Conservation (phyloP, 2,113 vertebrate genomes). For the Heliornis fulica region DNA sequence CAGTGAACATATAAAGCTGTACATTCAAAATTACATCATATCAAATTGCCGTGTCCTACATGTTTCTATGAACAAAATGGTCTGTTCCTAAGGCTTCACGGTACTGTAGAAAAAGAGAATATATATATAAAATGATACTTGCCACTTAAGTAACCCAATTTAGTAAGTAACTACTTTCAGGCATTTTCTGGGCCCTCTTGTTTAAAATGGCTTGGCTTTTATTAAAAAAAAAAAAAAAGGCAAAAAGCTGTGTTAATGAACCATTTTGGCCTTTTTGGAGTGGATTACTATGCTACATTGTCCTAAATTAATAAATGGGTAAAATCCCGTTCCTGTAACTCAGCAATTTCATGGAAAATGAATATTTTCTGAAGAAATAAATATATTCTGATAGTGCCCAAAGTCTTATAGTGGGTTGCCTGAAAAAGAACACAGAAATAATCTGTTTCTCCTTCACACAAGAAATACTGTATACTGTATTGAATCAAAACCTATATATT, state of each 20-base stretch:
- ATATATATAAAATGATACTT: neutral
- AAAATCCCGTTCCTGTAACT: neutral
- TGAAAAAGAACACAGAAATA: neutral
- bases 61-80: neutral
- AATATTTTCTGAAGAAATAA: neutral
- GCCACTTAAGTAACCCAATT: neutral
- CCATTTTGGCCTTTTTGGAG: neutral
- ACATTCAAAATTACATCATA: neutral
- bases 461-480: neutral
- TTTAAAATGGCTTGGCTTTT: neutral
- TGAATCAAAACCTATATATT: neutral
- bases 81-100: neutral
- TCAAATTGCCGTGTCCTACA: neutral
- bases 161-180: neutral
- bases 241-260: neutral
- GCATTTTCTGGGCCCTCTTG: neutral
- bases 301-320: neutral
- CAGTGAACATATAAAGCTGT: neutral
- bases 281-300: neutral
- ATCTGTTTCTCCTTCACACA: neutral
- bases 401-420: neutral
- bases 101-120: neutral
- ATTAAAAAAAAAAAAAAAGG: too few relatives aligned
- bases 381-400: neutral
- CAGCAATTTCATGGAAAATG: neutral